Conservation (phyloP, 2,113 vertebrate species). For the Trochalopteron elliotii region DNA sequence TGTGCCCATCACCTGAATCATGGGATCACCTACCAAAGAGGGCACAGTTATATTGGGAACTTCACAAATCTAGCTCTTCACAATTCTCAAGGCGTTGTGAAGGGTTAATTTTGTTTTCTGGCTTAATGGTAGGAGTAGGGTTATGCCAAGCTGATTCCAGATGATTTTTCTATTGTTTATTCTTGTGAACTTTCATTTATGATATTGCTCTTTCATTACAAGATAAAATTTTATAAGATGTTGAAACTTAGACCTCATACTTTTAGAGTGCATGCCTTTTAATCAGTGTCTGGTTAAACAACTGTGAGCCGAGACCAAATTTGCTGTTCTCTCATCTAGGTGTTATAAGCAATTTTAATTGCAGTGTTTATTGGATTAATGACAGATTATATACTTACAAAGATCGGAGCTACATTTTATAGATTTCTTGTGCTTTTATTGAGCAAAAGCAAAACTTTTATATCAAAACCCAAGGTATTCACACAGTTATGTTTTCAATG, state of each 20-base stretch:
- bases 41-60: fast-evolving
- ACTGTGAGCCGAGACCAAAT: not conserved
- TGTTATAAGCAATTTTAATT: not conserved
- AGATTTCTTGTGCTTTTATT: not conserved
- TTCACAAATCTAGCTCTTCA: not conserved
- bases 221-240: not conserved
- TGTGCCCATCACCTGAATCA: not conserved
- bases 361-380: not conserved
- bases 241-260: not conserved
- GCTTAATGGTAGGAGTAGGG: not conserved
- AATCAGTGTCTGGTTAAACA: not conserved
- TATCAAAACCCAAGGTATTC: not conserved
- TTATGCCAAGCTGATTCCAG: not conserved
- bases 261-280: not conserved
- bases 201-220: not conserved
- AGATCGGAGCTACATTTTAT: not conserved
- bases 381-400: not conserved
- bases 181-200: not conserved
- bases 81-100: not conserved
- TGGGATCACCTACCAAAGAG: not conserved
- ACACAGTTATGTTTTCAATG: not conserved
- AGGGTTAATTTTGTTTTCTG: not conserved
- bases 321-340: not conserved
- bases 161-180: not conserved
- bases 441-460: not conserved